Percentiles rank a stretch among this genome's conserved stretches.
These are phyloP conservation scores for Selene dorsalis DNA, from an alignment of 2,797 vertebrate species.

Conservation along the genomic window DNA sequence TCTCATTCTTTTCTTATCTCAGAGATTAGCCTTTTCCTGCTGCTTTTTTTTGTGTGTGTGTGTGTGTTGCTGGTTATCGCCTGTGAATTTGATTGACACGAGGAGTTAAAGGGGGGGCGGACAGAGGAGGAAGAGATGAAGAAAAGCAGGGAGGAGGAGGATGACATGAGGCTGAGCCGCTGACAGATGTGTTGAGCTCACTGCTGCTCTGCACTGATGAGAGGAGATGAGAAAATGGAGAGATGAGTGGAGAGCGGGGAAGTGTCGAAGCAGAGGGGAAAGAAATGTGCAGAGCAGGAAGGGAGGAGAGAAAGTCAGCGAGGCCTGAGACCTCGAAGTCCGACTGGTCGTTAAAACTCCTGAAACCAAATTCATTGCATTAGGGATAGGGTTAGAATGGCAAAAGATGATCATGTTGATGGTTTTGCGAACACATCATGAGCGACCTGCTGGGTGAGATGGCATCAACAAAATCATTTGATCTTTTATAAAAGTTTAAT, in stretches of 20 bases:
- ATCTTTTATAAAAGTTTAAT: no score
- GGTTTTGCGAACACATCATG: no score
- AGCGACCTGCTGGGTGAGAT: no score
- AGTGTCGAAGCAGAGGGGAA: conserved; percentile 33
- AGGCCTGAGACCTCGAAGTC: neutral
- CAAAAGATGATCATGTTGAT: no score
- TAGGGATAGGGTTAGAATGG: no score
- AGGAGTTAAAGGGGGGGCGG: neutral
- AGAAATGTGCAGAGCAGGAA: conserved; percentile 29
- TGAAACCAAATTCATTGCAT: neutral
- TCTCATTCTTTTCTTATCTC: conserved; percentile 46
- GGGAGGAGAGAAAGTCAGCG: neutral
- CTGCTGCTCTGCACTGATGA: conserved; percentile 35
- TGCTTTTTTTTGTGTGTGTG: neutral
- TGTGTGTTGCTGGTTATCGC: conserved; percentile 14
- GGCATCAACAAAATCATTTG: no score
- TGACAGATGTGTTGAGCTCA: conserved; percentile 73
- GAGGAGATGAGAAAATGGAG: conserved; percentile 54
- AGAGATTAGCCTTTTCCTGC: conserved; percentile 33
- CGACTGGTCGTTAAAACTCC: neutral
- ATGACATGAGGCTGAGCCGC: conserved; percentile 62
- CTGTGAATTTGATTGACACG: conserved; percentile 60
- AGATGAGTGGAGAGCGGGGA: conserved; percentile 38
- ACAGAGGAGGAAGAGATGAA: conserved; percentile 47
- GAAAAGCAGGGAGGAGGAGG: conserved; percentile 56